Percentiles rank a stretch among this genome's conserved stretches.
These are phyloP conservation scores for Ormia ochracea DNA, from an alignment of 2,888 invertebrate species.

Conservation along the genomic window DNA sequence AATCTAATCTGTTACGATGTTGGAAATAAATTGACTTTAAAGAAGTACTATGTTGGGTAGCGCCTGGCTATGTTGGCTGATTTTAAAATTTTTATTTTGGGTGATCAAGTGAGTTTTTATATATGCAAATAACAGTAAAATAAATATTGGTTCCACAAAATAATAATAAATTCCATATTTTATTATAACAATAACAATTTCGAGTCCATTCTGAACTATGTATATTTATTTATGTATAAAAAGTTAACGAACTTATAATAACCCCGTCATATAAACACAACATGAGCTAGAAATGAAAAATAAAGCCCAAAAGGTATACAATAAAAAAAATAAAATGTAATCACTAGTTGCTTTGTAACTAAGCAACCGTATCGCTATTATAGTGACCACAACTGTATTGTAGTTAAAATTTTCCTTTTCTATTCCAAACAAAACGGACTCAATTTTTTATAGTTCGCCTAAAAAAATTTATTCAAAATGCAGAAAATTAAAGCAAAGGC, in stretches of 20 bases:
- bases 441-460: neutral
- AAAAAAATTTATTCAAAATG: constrained; percentile 65
- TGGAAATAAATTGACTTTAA: too few relatives aligned
- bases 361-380: constrained; percentile 50
- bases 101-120: too few relatives aligned
- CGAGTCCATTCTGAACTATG: neutral
- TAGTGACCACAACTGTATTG: constrained; percentile 63
- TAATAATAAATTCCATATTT: too few relatives aligned
- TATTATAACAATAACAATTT: neutral
- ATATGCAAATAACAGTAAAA: too few relatives aligned
- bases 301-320: neutral
- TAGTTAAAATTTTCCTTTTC: constrained; percentile 22
- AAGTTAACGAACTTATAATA: constrained; percentile 11
- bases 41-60: too few relatives aligned
- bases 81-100: too few relatives aligned
- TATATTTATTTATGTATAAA: neutral
- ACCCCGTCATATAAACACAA: neutral
- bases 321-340: constrained; percentile 20
- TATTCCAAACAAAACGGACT: neutral
- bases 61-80: too few relatives aligned
- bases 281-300: neutral
- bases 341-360: constrained; percentile 59
- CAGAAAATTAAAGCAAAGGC: constrained; percentile 73
- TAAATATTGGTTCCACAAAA: too few relatives aligned
- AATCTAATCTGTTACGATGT: too few relatives aligned